A percentile compares a stretch with the other conserved stretches of the same genome.
Evolutionary conservation across 2,888 invertebrate genomes (phyloP).

Genomic region (Cryptus viduatorius): DNA sequence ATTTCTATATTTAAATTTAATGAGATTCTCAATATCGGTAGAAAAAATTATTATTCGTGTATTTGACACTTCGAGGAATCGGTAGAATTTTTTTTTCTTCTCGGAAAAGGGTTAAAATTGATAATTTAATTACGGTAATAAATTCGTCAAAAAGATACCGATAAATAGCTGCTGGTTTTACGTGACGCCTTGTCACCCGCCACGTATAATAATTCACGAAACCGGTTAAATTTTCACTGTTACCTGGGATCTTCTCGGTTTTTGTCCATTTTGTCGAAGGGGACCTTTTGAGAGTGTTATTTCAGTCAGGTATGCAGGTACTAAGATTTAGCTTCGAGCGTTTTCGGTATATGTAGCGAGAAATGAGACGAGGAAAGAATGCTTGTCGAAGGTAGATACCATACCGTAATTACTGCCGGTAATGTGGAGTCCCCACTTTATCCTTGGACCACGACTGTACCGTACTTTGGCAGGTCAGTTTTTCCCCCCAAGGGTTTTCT

Average conservation of each 20-base stretch:
- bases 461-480: slow-evolving; percentile 66
- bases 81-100: too few species aligned
- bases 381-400: slow-evolving; percentile 44
- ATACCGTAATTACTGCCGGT: slow-evolving; percentile 68
- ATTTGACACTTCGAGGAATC: too few species aligned
- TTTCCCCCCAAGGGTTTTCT: slow-evolving; percentile 32
- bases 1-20: too few species aligned
- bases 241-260: slow-evolving; percentile 23
- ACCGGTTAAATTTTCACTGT: slow-evolving; percentile 47
- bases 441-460: slow-evolving; percentile 60
- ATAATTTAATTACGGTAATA: neutral
- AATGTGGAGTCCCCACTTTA: slow-evolving; percentile 63
- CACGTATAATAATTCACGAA: slow-evolving; percentile 10
- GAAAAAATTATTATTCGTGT: too few species aligned
- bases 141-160: neutral
- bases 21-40: too few species aligned
- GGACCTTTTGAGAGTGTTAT: slow-evolving; percentile 28
- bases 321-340: slow-evolving; percentile 1
- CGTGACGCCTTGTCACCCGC: neutral
- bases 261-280: slow-evolving; percentile 33
- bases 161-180: neutral
- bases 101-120: neutral
- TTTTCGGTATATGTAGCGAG: slow-evolving; percentile 23
- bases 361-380: slow-evolving; percentile 20
- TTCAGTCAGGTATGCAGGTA: slow-evolving; percentile 42